A percentile compares a stretch with the other conserved stretches of the same genome.
These are phyloP conservation scores for Syngnathus typhle DNA, from an alignment of 2,113 vertebrate genomes.

Conservation along the genomic window DNA sequence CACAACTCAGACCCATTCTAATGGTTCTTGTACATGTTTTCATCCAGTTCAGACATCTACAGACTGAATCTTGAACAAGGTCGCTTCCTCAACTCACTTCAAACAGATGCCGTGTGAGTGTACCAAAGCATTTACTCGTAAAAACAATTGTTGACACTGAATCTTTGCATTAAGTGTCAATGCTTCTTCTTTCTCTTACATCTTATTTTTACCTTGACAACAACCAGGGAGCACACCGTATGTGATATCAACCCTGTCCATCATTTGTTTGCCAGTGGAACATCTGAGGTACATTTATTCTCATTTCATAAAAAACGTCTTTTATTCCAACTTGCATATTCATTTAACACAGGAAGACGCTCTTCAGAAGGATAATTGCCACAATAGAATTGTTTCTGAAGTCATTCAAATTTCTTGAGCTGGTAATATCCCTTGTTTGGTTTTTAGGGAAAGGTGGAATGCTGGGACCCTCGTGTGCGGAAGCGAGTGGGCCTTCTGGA, in stretches of 20 bases:
- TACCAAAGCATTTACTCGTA: neutral
- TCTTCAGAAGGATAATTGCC: too few relatives aligned
- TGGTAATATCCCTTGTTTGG: neutral
- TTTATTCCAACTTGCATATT: neutral
- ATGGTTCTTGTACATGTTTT: neutral
- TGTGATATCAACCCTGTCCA: constrained; percentile 91
- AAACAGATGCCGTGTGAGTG: constrained; percentile 89
- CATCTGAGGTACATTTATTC: constrained; percentile 77
- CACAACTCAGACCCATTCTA: neutral
- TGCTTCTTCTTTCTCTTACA: neutral
- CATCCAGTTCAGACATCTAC: constrained; percentile 84
- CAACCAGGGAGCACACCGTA: constrained; percentile 83
- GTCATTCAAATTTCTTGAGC: constrained; percentile 19
- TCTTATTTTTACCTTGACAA: constrained; percentile 10
- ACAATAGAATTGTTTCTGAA: too few relatives aligned
- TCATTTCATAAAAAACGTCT: neutral
- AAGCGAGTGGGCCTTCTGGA: constrained; percentile 83
- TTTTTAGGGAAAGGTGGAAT: constrained; percentile 87
- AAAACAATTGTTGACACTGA: neutral
- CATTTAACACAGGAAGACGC: too few relatives aligned
- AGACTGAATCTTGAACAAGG: constrained; percentile 94
- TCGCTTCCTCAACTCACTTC: constrained; percentile 87
- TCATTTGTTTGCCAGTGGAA: constrained; percentile 87
- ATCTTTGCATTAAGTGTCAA: neutral
- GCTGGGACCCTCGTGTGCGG: constrained; percentile 91